Evolutionary conservation across 1,140 invertebrate species (phyloP), one percentile per base, ranked within the genome.

Genomic region (Chironomus striatipennis): DNA sequence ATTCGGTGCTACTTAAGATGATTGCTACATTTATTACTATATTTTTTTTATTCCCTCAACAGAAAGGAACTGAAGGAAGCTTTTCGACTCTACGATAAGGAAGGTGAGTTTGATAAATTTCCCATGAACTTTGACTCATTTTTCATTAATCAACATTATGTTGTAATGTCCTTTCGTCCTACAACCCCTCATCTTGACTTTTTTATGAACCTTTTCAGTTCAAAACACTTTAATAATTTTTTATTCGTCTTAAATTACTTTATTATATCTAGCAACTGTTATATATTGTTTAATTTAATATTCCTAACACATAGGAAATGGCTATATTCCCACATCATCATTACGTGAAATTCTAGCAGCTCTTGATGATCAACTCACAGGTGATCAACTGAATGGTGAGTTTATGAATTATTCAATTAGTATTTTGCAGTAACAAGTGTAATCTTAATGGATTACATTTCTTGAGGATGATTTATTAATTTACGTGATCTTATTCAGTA

Each of bases 261-360:
- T 34, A 5, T 34, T 34, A 5, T 34, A 34, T 5, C 24, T 34
- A 5, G 24, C 24, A 34, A 34, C 24, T 2, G 1, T 5, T 34
- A 34, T 34, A 34, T 34, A n/a, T n/a, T n/a, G n/a, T n/a, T n/a
- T n/a, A 34, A 34, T 34, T 34, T 34, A 34, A 34, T 74, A 47
- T 47, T 24, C 70, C 73, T 73, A 76, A 74, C 73, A 73, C 80
- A 81, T 78, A 88, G 90, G 91, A 73, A 92, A 93, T 77, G 91
- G 92, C 21, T 93, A 92, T 81, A 93, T 93, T 77, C 91, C 91
- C 8, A 93, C 91, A 12, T 90, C 90, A 20, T 91, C 90, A 76
- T 83, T 93, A 5, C 84, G 90, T 34, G 91, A 93, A 81, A 93
- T 93, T 77, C 83, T 93, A 3, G 85, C 88, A 15, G 92, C 91